Conservation (phyloP, 1,140 invertebrate species). For the Pogonomyrmex californicus region DNA sequence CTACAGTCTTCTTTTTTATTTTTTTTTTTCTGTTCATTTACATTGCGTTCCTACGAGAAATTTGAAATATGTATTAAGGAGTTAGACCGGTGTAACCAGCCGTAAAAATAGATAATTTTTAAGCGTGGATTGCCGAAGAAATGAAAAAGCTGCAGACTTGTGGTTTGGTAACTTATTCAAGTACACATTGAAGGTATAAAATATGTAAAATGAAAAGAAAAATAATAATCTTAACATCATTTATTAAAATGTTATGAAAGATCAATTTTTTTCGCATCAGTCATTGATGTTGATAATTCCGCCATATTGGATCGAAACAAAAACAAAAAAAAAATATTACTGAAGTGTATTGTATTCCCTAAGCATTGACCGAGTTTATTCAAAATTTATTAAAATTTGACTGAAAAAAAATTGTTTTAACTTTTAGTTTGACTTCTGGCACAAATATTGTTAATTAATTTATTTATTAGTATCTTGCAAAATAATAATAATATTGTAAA, state of each 20-base stretch:
- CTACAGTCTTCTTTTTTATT: no score
- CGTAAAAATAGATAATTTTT: not conserved
- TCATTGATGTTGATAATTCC: not conserved
- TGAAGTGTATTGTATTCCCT: not conserved
- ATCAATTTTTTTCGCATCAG: not conserved
- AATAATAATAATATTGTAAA: not conserved
- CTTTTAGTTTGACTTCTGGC: not conserved
- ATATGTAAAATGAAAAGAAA: not conserved
- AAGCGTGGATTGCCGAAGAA: not conserved
- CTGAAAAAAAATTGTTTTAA: not conserved
- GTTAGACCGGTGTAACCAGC: not conserved
- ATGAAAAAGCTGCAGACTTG: not conserved
- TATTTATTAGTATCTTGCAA: conserved; percentile 1
- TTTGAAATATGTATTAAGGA: no score
- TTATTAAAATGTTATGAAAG: not conserved
- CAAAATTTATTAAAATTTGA: conserved; percentile 6
- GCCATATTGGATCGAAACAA: not conserved
- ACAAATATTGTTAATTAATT: conserved; percentile 8
- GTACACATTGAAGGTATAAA: not conserved
- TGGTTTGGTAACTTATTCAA: no score
- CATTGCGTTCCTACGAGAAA: no score
- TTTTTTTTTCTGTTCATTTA: no score
- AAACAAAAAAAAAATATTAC: not conserved
- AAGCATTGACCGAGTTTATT: conserved; percentile 2
- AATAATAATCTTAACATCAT: not conserved